Percentiles rank a stretch among this genome's conserved stretches.
phyloP scores from a whole-genome alignment of 2,797 vertebrate species.

The Pipistrellus pygmaeus region DNA sequence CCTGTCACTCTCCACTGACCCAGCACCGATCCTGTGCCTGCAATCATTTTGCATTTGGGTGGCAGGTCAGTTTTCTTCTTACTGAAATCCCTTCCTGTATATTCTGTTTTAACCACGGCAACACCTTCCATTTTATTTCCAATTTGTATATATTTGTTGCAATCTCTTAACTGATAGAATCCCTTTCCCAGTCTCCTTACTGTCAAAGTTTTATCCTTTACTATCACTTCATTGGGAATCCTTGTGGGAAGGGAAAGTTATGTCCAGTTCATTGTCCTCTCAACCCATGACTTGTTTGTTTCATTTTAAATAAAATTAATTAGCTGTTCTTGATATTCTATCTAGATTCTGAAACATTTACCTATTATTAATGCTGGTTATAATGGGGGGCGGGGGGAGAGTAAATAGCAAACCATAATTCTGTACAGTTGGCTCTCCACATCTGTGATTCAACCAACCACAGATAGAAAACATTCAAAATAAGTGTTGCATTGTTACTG shows the following conservation, averaged over 20 bases:
- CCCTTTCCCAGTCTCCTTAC: not conserved
- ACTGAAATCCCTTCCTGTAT: not conserved
- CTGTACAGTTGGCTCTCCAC: not conserved
- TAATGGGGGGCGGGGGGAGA: not conserved
- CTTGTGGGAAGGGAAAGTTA: not conserved
- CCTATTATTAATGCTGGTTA: not conserved
- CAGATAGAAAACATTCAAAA: not conserved
- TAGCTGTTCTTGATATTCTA: constrained; percentile 32
- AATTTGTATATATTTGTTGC: not conserved
- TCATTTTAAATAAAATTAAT: constrained; percentile 31
- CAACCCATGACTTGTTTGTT: not conserved
- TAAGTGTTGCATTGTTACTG: not conserved
- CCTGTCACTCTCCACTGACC: not conserved
- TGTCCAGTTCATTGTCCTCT: constrained; percentile 10
- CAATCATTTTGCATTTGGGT: not conserved
- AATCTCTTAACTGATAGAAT: not conserved
- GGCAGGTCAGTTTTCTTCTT: not conserved
- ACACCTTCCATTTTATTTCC: not conserved
- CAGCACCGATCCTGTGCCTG: too few relatives aligned
- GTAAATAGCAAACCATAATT: not conserved
- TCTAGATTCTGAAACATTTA: constrained; percentile 1
- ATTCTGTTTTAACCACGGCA: not conserved
- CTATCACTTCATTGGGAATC: not conserved
- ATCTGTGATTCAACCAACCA: not conserved
- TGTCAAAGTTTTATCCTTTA: not conserved